phyloP scores from a whole-genome alignment of 1,140 invertebrate species.

The Ceratosolen solmsi region DNA sequence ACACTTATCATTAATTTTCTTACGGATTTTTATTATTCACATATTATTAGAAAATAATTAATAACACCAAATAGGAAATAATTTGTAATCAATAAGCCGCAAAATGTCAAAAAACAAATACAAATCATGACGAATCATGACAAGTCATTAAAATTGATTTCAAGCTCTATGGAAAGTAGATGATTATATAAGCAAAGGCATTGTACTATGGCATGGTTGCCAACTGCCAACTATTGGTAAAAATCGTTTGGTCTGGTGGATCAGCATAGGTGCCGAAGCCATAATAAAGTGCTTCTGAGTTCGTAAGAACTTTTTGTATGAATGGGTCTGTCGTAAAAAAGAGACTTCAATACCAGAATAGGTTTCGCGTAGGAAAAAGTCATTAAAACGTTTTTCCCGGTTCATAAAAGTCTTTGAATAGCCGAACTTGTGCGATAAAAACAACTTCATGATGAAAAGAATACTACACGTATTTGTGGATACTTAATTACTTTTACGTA shows the following conservation, averaged over 20 bases:
- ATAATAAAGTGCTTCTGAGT: slow-evolving; percentile 10
- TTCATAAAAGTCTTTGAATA: slow-evolving; percentile 16
- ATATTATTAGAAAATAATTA: too few relatives aligned
- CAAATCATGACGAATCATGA: too few relatives aligned
- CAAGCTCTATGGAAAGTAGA: too few relatives aligned
- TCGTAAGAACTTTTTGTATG: slow-evolving; percentile 9
- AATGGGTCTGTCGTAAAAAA: slow-evolving; percentile 2
- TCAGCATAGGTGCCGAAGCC: background rate
- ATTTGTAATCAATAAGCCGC: too few relatives aligned
- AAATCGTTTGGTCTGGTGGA: slow-evolving; percentile 7
- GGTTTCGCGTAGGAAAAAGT: slow-evolving; percentile 14
- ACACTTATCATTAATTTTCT: too few relatives aligned
- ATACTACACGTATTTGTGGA: slow-evolving; percentile 4
- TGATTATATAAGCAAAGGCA: background rate
- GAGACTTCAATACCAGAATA: slow-evolving; percentile 13
- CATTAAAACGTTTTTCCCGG: slow-evolving; percentile 3
- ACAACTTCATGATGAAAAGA: slow-evolving; percentile 7
- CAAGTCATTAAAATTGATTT: too few relatives aligned
- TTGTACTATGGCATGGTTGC: background rate
- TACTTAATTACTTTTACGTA: slow-evolving; percentile 15
- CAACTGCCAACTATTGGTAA: background rate
- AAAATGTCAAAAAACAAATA: too few relatives aligned
- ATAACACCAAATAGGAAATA: too few relatives aligned
- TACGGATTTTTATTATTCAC: too few relatives aligned
- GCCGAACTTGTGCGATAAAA: background rate